phyloP scores from a whole-genome alignment of 53 echinoderm and acorn worm genomes.

The Zoroaster sp. region DNA sequence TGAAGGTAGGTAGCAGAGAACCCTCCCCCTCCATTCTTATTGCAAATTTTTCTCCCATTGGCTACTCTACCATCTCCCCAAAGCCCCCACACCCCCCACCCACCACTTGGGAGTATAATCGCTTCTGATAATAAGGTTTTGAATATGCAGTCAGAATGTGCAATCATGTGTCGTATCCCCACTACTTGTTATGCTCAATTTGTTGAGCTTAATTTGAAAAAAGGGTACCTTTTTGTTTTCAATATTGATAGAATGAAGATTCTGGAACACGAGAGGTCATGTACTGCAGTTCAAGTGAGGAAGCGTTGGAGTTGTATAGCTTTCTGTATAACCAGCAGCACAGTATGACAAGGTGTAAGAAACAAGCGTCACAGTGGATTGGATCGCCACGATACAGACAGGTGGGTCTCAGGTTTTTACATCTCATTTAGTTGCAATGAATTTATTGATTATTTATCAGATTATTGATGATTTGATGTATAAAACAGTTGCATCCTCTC shows the following conservation, averaged over 20 bases:
- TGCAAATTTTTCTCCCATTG: not conserved
- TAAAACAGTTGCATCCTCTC: too few relatives aligned
- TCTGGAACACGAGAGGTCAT: conserved; percentile 28
- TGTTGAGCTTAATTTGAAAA: not conserved
- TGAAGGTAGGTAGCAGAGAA: conserved; percentile 31
- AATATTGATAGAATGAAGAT: conserved; percentile 13
- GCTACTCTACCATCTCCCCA: not conserved
- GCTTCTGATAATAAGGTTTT: too few relatives aligned
- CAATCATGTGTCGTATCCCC: not conserved
- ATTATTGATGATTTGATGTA: too few relatives aligned
- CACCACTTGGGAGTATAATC: too few relatives aligned
- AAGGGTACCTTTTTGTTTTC: not conserved
- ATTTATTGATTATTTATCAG: too few relatives aligned
- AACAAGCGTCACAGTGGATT: conserved; percentile 11
- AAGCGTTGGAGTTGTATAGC: conserved; percentile 41
- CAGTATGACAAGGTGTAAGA: conserved; percentile 16
- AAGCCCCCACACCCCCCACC: not conserved
- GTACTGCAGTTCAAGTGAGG: conserved; percentile 35
- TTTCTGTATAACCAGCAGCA: conserved; percentile 28
- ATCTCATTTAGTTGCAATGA: too few relatives aligned
- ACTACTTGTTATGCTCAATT: not conserved
- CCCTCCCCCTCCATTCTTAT: not conserved
- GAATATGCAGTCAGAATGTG: not conserved
- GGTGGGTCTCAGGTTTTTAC: too few relatives aligned
- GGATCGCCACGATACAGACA: conserved; percentile 42